Evolutionary conservation across 2,888 invertebrate genomes (phyloP), one percentile per base, ranked within the genome.

Genomic region (Chaitophorus viminalis): DNA sequence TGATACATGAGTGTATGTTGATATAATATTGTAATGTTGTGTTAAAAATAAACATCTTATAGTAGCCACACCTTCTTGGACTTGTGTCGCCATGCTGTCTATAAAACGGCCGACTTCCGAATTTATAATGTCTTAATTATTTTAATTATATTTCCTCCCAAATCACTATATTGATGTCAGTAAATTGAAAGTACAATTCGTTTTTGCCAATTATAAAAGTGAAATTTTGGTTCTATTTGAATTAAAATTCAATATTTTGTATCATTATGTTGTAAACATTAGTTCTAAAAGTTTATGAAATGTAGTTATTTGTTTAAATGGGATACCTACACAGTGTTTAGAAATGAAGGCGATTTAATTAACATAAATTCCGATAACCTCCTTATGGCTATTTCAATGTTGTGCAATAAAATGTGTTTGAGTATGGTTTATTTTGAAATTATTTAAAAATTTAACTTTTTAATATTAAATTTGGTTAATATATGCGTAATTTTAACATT

Each of bases 1-100:
- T 46, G 31, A 77, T 31, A 76, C 33, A 68, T n/a, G 39, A 46
- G 36, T 70, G 74, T 79, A 60, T 87, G 74, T 87, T 87, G 81
- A 87, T 74, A 87, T 87, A 87, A 87, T 81, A 72, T 60, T 81
- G 74, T 78, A 87, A 74, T 81, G 75, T 82, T 39, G 77, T 81
- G 87, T 81, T 87, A 87, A 79, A 87, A 87, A 87, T 87, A 87
- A 87, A 81, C 75, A 81, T 87, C 81, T 60, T 18, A n/a, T n/a
- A 46, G 60, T 46, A 60, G 81, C 87, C 87, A 81, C 79, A 74
- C 79, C 81, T 75, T 6, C 70, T 79, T 36, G 31, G 70, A 81
- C 54, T 75, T 46, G 65, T 87, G 87, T 81, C 87, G 87, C 87
- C 87, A 87, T 87, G 87, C 81, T 72, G 87, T 87, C 87, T 87